These are phyloP conservation scores for Drosophila buzzatii DNA, from an alignment of 2,888 invertebrate genomes.

Conservation along the genomic window DNA sequence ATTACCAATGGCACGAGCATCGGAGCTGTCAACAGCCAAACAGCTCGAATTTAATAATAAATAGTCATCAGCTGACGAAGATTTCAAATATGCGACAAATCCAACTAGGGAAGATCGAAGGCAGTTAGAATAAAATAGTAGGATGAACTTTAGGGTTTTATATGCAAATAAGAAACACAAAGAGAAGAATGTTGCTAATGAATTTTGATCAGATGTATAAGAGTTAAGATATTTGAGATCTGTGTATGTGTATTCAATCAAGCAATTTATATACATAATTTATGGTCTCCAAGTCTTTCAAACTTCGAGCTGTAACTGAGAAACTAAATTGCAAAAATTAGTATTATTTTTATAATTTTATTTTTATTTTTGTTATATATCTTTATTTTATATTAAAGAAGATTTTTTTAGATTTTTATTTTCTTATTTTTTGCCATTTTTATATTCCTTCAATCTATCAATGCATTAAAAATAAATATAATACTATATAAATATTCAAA, in stretches of 20 bases:
- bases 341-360: no score
- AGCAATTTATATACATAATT: background rate
- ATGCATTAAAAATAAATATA: background rate
- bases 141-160: background rate
- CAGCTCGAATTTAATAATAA: slow-evolving; percentile 21
- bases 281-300: background rate
- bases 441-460: no score
- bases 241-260: background rate
- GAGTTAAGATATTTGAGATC: background rate
- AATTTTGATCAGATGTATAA: background rate
- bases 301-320: background rate
- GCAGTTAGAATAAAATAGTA: background rate
- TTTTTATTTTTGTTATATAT: no score
- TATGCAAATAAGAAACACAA: background rate
- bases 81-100: background rate
- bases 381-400: no score
- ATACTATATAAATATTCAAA: background rate
- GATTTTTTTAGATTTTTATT: no score
- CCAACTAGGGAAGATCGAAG: background rate
- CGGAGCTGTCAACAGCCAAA: slow-evolving; percentile 11
- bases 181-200: no score
- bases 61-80: slow-evolving; percentile 10
- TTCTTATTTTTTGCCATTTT: no score
- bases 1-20: slow-evolving; percentile 51
- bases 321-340: no score